These are phyloP conservation scores for Hyperopisus bebe DNA, from an alignment of 2,113 vertebrate genomes.

Conservation along the genomic window DNA sequence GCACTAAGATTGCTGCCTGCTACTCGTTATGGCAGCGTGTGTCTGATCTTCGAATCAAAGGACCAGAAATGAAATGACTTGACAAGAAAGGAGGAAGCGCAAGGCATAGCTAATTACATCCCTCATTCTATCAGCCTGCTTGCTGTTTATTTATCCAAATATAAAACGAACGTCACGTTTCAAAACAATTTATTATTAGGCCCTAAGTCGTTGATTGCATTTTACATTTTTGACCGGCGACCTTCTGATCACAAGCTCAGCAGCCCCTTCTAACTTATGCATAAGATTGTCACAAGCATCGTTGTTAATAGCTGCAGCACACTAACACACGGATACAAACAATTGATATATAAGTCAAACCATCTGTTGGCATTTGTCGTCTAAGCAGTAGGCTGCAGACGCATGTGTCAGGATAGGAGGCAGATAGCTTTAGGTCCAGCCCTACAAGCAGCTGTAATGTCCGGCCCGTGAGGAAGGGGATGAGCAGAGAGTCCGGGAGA, in stretches of 20 bases:
- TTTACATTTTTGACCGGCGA: neutral
- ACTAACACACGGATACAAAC: neutral
- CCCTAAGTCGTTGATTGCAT: neutral
- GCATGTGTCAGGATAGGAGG: neutral
- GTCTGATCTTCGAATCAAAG: constrained; percentile 29
- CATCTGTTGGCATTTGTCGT: neutral
- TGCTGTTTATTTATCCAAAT: neutral
- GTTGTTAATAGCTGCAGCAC: neutral
- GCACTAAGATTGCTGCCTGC: constrained; percentile 6
- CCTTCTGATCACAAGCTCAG: neutral
- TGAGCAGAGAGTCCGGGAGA: no score
- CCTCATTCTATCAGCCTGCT: neutral
- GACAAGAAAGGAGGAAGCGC: constrained; percentile 3
- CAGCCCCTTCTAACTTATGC: neutral
- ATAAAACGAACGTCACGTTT: neutral
- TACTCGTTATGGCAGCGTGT: neutral
- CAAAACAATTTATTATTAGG: neutral
- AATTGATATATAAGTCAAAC: neutral
- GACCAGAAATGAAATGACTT: neutral
- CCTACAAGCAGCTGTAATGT: neutral
- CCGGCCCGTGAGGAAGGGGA: neutral
- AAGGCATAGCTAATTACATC: constrained; percentile 10
- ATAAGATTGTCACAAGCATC: neutral
- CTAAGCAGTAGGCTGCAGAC: neutral
- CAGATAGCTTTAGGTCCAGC: neutral